phyloP scores from a whole-genome alignment of 1,140 invertebrate genomes.

The Hylyphantes graminicola region DNA sequence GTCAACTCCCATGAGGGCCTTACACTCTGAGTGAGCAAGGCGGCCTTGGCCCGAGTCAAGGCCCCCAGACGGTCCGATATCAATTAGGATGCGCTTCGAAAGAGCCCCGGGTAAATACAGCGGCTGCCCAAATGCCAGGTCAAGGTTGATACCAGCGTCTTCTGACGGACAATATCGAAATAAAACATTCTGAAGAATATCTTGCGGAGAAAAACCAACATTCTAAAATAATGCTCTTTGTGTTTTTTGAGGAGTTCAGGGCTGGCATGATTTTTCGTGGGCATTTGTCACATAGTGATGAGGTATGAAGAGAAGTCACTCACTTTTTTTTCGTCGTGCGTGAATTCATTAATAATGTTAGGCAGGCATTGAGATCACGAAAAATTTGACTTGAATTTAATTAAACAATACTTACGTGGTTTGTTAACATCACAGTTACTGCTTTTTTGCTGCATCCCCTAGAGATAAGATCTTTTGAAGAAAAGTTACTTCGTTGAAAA shows the following conservation, averaged over 20 bases:
- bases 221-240: neutral
- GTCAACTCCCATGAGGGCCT: too few species aligned
- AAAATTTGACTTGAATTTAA: neutral
- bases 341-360: neutral
- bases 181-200: neutral
- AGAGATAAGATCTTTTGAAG: too few species aligned
- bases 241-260: slow-evolving; percentile 21
- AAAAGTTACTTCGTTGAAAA: too few species aligned
- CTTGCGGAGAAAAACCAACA: neutral
- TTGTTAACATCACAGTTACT: too few species aligned
- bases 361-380: neutral
- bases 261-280: slow-evolving; percentile 37
- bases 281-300: neutral
- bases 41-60: slow-evolving; percentile 40
- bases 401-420: too few species aligned
- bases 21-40: neutral
- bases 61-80: slow-evolving; percentile 40
- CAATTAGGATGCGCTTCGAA: slow-evolving; percentile 46
- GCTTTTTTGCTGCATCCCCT: too few species aligned
- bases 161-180: slow-evolving; percentile 1
- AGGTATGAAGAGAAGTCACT: too few species aligned
- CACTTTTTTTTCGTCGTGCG: too few species aligned
- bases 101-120: slow-evolving; percentile 26
- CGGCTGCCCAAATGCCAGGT: slow-evolving; percentile 13
- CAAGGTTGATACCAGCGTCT: slow-evolving; percentile 35